Base-by-base conservation (phyloP, 2,888 invertebrate species). In the Tolmerus cingulatus region DNA sequence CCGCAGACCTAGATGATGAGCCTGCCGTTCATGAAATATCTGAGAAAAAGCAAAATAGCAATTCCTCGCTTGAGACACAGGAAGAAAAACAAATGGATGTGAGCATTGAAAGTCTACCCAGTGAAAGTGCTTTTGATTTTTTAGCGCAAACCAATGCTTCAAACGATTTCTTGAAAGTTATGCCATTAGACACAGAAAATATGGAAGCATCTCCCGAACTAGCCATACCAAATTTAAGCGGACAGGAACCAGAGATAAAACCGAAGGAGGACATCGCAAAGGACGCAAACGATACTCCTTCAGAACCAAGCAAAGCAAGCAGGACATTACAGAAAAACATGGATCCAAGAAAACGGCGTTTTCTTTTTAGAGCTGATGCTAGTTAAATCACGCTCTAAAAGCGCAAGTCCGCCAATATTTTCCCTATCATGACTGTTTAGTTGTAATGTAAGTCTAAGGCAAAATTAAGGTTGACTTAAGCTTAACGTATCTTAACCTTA, bases 331-430 rank as follows among this genome's bases (percentile, higher is more conserved):
- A 91, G 81, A 92, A 91, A 88, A 91, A 91, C 87, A 91, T 93
- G 90, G 92, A 93, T 89, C 92, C 94, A 23, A 92, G 93, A 82
- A 93, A 93, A 88, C 92, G 93, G 87, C 91, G 92, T 78, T 93
- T 92, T 89, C 90, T 93, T n/a, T 92, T 92, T 89, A 91, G 91
- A 88, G 90, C 93, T 84, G 92, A 92, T 90, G 91, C 91, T 88
- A 91, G 91, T 78, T 86, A 82, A 34, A 82, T 37, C 1, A 30
- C 30, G 7, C 0, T 37, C 19, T 12, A 34, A 82, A n/a, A 78
- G 19, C 55, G 40, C 19, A 43, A 74, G 40, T 34, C 5, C 30
- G 19, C 27, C 43, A 40, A 43, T 40, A 74, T 74, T 46, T 30
- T 14, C 57, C 12, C 16, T 40, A 40, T 5, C 12, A 19, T 34